A percentile compares a stretch with the other conserved stretches of the same genome.
Conservation (phyloP, 2,797 vertebrate species). For the Tapera naevia region DNA sequence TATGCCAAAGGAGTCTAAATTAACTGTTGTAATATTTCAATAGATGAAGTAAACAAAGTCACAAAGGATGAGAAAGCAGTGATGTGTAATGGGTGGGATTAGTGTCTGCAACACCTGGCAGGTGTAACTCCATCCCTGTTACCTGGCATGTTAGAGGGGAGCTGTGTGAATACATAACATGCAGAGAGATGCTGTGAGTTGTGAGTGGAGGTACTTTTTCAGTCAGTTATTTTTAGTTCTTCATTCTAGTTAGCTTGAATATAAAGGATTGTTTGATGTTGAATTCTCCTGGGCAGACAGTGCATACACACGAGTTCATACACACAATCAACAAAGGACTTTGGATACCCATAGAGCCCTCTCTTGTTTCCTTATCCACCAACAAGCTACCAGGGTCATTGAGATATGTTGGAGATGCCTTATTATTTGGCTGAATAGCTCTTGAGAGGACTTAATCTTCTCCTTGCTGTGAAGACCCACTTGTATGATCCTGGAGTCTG, state of each 20-base stretch:
- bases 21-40: background rate
- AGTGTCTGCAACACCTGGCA: background rate
- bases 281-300: background rate
- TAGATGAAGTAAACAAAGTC: background rate
- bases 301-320: background rate
- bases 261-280: background rate
- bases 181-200: background rate
- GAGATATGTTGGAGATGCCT: background rate
- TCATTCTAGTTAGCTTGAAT: background rate
- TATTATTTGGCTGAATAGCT: background rate
- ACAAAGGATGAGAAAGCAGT: background rate
- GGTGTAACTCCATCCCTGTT: background rate
- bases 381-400: background rate
- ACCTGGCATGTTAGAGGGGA: background rate
- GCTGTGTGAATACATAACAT: background rate
- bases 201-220: background rate
- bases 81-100: background rate
- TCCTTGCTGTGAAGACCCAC: background rate
- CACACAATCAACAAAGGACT: background rate
- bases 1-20: background rate
- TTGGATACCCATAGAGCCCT: background rate
- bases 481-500: background rate
- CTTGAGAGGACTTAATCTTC: background rate
- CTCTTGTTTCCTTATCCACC: background rate
- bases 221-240: background rate